These are phyloP conservation scores for Notocelia uddmanniana DNA, from an alignment of 2,888 invertebrate genomes.

Conservation along the genomic window DNA sequence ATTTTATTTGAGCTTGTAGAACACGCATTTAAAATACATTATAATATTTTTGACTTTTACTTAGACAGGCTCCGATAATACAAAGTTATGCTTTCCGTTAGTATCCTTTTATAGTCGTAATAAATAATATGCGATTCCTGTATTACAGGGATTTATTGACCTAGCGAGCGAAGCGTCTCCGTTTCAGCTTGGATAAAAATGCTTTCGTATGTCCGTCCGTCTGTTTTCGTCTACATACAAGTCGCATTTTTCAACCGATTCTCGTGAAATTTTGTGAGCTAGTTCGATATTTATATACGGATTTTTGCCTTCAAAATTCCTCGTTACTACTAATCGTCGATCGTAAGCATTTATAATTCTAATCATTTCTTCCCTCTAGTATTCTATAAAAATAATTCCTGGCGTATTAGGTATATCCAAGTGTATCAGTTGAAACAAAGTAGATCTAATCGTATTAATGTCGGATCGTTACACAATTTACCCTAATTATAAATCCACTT, in stretches of 20 bases:
- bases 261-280: no score
- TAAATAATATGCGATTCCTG: constrained; percentile 7
- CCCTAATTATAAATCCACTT: constrained; percentile 15
- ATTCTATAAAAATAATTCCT: no score
- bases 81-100: constrained; percentile 26
- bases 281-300: no score
- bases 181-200: no score
- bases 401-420: background rate
- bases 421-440: background rate
- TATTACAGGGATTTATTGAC: constrained; percentile 3
- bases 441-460: constrained; percentile 3
- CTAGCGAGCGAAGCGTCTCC: no score
- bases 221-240: no score
- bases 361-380: no score
- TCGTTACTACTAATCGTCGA: no score
- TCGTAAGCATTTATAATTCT: no score
- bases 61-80: constrained; percentile 11
- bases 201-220: no score
- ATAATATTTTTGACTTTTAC: constrained; percentile 14
- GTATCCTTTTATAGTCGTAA: constrained; percentile 23
- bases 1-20: background rate
- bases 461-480: constrained; percentile 7
- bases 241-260: no score
- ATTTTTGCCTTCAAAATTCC: no score
- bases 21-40: constrained; percentile 1